A percentile compares a stretch with the other conserved stretches of the same genome.
phyloP scores from a whole-genome alignment of 2,797 vertebrate genomes.

The Bradypodion ventrale region DNA sequence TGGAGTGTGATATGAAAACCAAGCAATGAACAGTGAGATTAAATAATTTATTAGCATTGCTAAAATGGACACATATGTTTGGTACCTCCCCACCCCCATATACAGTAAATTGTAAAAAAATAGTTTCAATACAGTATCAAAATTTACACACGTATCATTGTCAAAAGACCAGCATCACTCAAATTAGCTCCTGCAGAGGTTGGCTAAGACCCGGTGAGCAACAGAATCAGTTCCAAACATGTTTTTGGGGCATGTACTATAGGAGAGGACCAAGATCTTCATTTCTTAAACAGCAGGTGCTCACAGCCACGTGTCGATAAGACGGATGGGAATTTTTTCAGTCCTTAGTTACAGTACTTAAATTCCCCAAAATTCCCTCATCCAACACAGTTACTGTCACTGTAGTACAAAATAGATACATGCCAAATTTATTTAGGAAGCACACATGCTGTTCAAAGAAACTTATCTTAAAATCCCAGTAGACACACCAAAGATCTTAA shows the following conservation, averaged over 20 bases:
- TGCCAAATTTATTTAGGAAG: background rate
- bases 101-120: slow-evolving; percentile 86
- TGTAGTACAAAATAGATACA: too few relatives aligned
- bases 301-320: background rate
- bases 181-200: slow-evolving; percentile 69
- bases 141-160: slow-evolving; percentile 82
- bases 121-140: slow-evolving; percentile 88
- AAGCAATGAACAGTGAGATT: slow-evolving; percentile 66
- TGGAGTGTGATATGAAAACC: slow-evolving; percentile 41
- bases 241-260: background rate
- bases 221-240: background rate
- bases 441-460: background rate
- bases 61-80: slow-evolving; percentile 82
- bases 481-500: background rate
- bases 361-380: too few relatives aligned
- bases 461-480: background rate
- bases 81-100: slow-evolving; percentile 69
- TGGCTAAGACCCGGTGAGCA: slow-evolving; percentile 18
- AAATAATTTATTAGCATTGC: slow-evolving; percentile 83
- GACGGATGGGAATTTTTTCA: background rate
- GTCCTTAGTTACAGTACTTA: too few relatives aligned
- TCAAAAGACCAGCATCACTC: slow-evolving; percentile 78
- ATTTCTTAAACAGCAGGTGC: background rate
- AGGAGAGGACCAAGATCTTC: background rate
- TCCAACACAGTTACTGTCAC: too few relatives aligned